A percentile compares a stretch with the other conserved stretches of the same genome.
Evolutionary conservation across 2,797 vertebrate species (phyloP).

Genomic region (Hipposideros larvatus): DNA sequence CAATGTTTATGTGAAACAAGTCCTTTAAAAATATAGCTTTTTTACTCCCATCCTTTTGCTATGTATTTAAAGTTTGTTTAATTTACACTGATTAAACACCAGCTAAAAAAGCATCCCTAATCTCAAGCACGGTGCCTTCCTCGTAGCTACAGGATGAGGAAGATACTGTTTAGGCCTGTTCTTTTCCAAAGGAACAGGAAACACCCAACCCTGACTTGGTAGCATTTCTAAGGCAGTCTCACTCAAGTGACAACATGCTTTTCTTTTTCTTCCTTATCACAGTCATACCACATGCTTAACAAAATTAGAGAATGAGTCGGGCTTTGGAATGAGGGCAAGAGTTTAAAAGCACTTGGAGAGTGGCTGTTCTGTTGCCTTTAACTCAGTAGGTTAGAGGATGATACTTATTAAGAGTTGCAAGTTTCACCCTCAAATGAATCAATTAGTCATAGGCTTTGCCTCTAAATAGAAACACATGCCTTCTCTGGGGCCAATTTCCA

Average conservation of each 20-base stretch:
- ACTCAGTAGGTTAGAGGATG: neutral
- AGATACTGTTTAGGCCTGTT: constrained; percentile 66
- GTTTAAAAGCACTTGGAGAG: neutral
- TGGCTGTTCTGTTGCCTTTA: neutral
- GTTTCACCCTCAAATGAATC: neutral
- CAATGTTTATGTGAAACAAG: neutral
- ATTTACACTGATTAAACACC: neutral
- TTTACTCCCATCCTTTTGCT: neutral
- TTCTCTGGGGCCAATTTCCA: neutral
- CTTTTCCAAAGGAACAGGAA: constrained; percentile 53
- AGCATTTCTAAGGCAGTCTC: constrained; percentile 61
- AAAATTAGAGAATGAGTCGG: neutral
- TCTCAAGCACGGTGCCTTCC: neutral
- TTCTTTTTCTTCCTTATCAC: constrained; percentile 15
- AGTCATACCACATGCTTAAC: neutral
- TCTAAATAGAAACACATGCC: neutral
- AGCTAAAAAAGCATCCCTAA: constrained; percentile 20
- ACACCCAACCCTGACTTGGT: constrained; percentile 60
- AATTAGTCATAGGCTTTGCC: neutral
- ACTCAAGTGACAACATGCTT: constrained; percentile 71
- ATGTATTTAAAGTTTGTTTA: neutral
- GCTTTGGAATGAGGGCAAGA: constrained; percentile 30
- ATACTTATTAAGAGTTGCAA: neutral
- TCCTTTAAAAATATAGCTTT: neutral
- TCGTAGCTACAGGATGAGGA: neutral